phyloP scores from a whole-genome alignment of 2,888 invertebrate species.

The Chironomus tentans region DNA sequence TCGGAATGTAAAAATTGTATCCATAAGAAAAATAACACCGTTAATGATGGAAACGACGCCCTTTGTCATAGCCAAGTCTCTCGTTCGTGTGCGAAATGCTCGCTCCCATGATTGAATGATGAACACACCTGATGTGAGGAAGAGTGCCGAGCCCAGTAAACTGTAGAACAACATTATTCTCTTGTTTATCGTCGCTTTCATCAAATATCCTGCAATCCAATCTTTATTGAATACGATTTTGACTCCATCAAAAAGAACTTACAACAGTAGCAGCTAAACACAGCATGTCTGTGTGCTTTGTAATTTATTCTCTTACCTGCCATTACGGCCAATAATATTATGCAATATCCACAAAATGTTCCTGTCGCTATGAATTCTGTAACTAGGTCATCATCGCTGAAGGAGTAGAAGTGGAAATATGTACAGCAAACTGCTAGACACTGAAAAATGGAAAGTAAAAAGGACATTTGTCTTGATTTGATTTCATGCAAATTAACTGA shows the following conservation, averaged over 20 bases:
- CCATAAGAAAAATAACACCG: constrained; percentile 61
- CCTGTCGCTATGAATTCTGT: constrained; percentile 57
- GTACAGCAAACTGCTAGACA: constrained; percentile 58
- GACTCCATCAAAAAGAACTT: not conserved
- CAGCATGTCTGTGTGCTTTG: not conserved
- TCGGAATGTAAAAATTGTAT: constrained; percentile 66
- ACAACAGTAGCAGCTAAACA: not conserved
- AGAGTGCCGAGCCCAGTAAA: constrained; percentile 59
- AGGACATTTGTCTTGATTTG: too few relatives aligned
- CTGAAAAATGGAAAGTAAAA: constrained; percentile 42
- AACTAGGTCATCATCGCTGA: constrained; percentile 45
- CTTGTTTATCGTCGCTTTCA: constrained; percentile 64
- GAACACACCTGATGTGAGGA: constrained; percentile 62
- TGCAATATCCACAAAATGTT: constrained; percentile 64
- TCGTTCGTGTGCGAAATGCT: constrained; percentile 40
- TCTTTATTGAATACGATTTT: constrained; percentile 2
- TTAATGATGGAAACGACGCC: constrained; percentile 66
- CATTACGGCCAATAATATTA: constrained; percentile 62
- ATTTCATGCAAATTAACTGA: not conserved
- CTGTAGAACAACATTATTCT: constrained; percentile 73
- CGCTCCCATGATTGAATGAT: constrained; percentile 56
- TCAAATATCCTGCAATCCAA: constrained; percentile 52
- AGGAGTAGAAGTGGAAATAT: constrained; percentile 63
- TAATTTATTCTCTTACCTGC: constrained; percentile 45
- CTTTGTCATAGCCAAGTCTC: constrained; percentile 59